phyloP scores from a whole-genome alignment of 2,113 vertebrate genomes.

The Bufo bufo region DNA sequence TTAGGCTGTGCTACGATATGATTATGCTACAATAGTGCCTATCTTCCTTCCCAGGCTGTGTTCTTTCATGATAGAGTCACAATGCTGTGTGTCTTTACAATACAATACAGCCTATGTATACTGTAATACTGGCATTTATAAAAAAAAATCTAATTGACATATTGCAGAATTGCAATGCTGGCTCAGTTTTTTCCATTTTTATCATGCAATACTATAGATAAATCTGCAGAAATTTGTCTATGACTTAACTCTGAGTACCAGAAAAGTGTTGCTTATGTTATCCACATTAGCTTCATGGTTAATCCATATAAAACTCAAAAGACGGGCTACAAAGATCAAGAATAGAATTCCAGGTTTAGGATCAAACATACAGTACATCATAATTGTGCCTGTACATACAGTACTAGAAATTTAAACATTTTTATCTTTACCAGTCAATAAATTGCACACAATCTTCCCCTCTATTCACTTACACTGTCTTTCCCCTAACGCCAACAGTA shows the following conservation, averaged over 20 bases:
- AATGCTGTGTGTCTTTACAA: neutral
- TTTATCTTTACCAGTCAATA: neutral
- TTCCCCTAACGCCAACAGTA: neutral
- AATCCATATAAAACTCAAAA: neutral
- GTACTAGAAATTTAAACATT: neutral
- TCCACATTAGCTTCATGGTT: neutral
- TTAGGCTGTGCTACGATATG: neutral
- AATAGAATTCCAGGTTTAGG: neutral
- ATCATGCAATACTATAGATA: no score
- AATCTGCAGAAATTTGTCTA: neutral
- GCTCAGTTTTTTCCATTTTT: no score
- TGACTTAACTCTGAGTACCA: no score
- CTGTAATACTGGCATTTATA: neutral
- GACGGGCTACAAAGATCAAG: neutral
- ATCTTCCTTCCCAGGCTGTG: neutral
- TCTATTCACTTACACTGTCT: neutral
- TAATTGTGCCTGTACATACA: neutral
- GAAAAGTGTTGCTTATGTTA: neutral
- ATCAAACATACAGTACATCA: neutral
- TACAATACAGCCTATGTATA: neutral
- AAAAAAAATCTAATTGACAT: neutral
- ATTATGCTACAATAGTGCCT: neutral
- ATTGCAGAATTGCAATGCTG: no score
- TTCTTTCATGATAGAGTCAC: neutral
- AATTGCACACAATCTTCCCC: neutral